phyloP scores from a whole-genome alignment of 2,888 invertebrate species.

The Pilophorus perplexus region DNA sequence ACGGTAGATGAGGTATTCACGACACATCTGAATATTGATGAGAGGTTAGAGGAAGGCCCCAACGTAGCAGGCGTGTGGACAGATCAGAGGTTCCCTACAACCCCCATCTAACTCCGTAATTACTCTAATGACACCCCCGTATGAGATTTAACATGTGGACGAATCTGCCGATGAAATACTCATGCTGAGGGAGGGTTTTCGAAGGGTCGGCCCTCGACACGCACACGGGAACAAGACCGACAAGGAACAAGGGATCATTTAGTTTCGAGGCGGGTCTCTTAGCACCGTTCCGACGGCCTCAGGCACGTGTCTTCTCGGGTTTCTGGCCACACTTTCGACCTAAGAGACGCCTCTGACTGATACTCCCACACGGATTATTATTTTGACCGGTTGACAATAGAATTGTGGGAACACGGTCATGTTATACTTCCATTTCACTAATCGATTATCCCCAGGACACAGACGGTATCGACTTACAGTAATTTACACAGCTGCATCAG shows the following conservation, averaged over 20 bases:
- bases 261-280: neutral
- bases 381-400: constrained; percentile 38
- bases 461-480: too few species aligned
- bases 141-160: constrained; percentile 25
- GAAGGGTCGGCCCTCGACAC: too few species aligned
- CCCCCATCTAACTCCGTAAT: constrained; percentile 20
- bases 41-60: neutral
- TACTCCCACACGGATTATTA: constrained; percentile 32
- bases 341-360: neutral
- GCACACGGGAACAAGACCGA: neutral
- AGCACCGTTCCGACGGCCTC: neutral
- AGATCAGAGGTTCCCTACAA: neutral
- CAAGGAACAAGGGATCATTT: neutral
- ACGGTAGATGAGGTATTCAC: too few species aligned
- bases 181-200: neutral
- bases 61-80: neutral
- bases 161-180: constrained; percentile 26
- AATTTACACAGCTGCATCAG: too few species aligned
- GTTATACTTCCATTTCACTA: constrained; percentile 30
- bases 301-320: constrained; percentile 13
- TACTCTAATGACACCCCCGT: constrained; percentile 27
- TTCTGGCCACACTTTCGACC: constrained; percentile 19
- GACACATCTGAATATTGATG: neutral
- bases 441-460: constrained; percentile 32
- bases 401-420: constrained; percentile 36